Evolutionary conservation across 2,113 vertebrate species (phyloP), one percentile per base, ranked within the genome.

Genomic region (Spermophilus dauricus): DNA sequence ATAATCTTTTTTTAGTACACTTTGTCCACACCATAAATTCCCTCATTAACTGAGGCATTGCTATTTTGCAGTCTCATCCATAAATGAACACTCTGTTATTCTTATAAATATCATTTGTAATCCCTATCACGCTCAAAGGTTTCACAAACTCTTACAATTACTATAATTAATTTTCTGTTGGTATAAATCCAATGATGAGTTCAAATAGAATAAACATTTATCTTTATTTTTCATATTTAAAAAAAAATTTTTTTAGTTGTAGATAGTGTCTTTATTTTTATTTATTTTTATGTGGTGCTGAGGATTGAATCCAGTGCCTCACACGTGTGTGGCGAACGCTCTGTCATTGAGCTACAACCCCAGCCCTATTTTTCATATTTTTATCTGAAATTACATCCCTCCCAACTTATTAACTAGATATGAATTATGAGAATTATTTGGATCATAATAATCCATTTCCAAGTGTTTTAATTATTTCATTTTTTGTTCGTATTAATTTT

Each of bases 401-500:
- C 28, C n/a, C 32, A 72, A 75, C 32, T 83, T 82, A 53, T 45
- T 87, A 80, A 39, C 34, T 73, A 84, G 32, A 65, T 30, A 58
- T 30, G 26, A 69, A 65, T 90, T 95, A 93, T 73, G 20, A 11
- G 3, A 88, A 73, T 89, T 72, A 67, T 6, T 83, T 73, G 5
- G 69, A 18, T 83, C 69, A 45, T 61, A 82, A 72, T 75, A 87
- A 65, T 69, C 42, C n/a, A 73, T 73, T 72, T 14, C 20, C 8
- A 63, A 28, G 18, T 86, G 9, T 86, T 86, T 82, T 78, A 77
- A 86, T 37, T 93, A 81, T 93, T 73, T 32, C 10, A 86, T 53
- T 89, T 92, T 82, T 96, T 73, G 2, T 87, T 48, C 16, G 58
- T 16, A 93, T 69, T 86, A 72, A 5, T 92, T 94, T 94, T 75